Base-by-base conservation (phyloP, 2,888 invertebrate species). In the Ichneumon xanthorius region DNA sequence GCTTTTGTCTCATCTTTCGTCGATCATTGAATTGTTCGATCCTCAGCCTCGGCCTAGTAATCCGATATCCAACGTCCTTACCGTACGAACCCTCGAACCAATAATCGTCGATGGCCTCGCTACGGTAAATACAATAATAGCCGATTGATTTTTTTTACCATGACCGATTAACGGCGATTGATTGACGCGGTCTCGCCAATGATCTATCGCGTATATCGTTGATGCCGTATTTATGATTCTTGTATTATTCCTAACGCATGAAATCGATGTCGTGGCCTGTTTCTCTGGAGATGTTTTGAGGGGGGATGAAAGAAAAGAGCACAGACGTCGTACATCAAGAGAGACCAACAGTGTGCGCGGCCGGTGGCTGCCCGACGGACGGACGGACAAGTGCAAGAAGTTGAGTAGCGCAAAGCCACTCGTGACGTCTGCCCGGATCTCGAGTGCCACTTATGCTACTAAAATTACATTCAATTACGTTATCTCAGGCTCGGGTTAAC, bases 391-490 rank as follows among this genome's bases (percentile, higher is more conserved):
- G 92, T 91, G 92, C 91, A 91, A 91, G 90, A 91, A 91, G 89
- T 86, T 89, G 89, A 88, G 88, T 90, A 87, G 89, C 87, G 87
- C 87, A 81, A 82, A 87, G 90, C 83, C 91, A 92, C 93, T 93
- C 89, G 92, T 93, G 93, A 93, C 93, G 94, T 94, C 93, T 93
- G 93, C 92, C 87, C 80, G 89, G 85, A 45, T 40, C 79, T 94
- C 93, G 90, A 94, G 94, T 92, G 90, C 87, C 93, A 93, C 94
- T 94, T 93, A 92, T 93, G 92, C 92, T 92, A 93, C 93, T 93
- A 93, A 94, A 94, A 94, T 94, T 93, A 93, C 92, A 92, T 92
- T 93, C 93, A 92, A 92, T 93, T 92, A 92, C 90, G 91, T 92
- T 92, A 92, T 92, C 93, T 92, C 89, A 11, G 88, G 89, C 91